Evolutionary conservation across 1,140 invertebrate species (phyloP), one percentile per base, ranked within the genome.

Genomic region (Rhopalosiphum padi): DNA sequence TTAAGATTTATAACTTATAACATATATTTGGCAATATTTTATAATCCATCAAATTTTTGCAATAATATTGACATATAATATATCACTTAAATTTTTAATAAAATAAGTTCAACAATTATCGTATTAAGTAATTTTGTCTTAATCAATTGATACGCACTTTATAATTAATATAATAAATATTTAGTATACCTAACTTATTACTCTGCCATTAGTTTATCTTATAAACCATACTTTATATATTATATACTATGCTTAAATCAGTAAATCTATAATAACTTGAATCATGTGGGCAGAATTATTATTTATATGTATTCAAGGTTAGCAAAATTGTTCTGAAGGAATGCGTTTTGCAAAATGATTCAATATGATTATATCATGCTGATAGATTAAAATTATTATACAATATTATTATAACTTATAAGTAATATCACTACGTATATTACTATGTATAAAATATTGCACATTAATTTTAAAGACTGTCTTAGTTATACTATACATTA

Each of bases 311-410:
- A 77, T 77, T n/a, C 60, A 77, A 77, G 60, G 60, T n/a, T 15
- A 77, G n/a, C 60, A 77, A n/a, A 77, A n/a, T 77, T n/a, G 4
- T 77, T n/a, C 30, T n/a, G 11, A 6, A 77, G 5, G 60, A 77
- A 77, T 77, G 60, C 30, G n/a, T n/a, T 77, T 77, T 77, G 60
- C 60, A n/a, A 77, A 77, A 77, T 77, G 30, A 77, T 77, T 77
- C 15, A 77, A n/a, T 68, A 30, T 68, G 30, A 68, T 68, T 15
- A 60, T 60, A 60, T 30, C 55, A 30, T 60, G 55, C 55, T 68
- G 60, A 68, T 68, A 60, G 11, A 68, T 68, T 30, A 68, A 30
- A 15, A 25, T 41, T 41, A 41, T 41, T 41, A 41, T 41, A 11
- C 60, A 30, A 68, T 60, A 68, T 68, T 68, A 60, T 60, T 60